Conservation (phyloP, 2,888 invertebrate genomes). For the Antheraea yamamai region DNA sequence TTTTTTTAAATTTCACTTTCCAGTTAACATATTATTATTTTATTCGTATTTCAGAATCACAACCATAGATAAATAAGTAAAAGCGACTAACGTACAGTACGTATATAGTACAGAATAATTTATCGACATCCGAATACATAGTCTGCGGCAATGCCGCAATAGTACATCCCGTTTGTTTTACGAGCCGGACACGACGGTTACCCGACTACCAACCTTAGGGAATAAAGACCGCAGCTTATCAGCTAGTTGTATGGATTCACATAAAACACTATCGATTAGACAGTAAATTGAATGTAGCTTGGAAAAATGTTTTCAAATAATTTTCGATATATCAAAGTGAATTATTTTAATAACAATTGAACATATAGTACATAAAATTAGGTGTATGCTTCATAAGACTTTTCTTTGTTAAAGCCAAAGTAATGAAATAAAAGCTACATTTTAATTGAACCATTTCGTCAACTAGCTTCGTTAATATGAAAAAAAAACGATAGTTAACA, state of each 20-base stretch:
- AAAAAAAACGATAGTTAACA: too few relatives aligned
- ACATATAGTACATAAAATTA: too few relatives aligned
- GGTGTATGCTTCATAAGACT: too few relatives aligned
- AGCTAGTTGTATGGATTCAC: constrained; percentile 13
- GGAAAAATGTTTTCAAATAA: neutral
- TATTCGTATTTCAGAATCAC: neutral
- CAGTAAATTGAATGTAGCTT: constrained; percentile 1
- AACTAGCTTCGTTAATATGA: too few relatives aligned
- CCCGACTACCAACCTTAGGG: constrained; percentile 31
- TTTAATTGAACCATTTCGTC: too few relatives aligned
- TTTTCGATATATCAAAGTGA: neutral
- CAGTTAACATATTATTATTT: too few relatives aligned
- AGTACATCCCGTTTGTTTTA: constrained; percentile 49
- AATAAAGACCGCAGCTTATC: constrained; percentile 30
- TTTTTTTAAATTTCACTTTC: too few relatives aligned
- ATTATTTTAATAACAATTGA: neutral
- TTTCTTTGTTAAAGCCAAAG: too few relatives aligned
- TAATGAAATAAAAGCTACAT: neutral
- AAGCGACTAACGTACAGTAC: constrained; percentile 1
- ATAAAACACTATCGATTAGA: constrained; percentile 12
- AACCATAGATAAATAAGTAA: neutral
- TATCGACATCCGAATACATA: constrained; percentile 29
- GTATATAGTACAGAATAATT: neutral
- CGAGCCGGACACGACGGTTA: constrained; percentile 32
- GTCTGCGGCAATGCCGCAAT: constrained; percentile 30